Conservation (phyloP, 2,797 vertebrate genomes). For the Cuculus canorus region DNA sequence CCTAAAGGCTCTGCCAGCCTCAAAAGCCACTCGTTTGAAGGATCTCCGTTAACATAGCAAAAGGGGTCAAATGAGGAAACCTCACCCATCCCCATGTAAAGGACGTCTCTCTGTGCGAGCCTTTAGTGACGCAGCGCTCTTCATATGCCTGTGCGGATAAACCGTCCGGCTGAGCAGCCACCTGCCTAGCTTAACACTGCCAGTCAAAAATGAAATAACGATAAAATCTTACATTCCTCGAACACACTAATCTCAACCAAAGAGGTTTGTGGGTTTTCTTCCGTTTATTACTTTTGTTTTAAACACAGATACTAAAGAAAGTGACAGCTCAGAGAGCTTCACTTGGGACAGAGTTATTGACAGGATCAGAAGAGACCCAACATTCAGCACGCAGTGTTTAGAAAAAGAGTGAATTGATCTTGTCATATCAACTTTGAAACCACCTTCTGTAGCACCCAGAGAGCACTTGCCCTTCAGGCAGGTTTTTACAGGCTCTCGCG, state of each 20-base stretch:
- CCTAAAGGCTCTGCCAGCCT: background rate
- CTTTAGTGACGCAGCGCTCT: background rate
- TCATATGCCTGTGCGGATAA: background rate
- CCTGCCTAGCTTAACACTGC: background rate
- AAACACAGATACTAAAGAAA: background rate
- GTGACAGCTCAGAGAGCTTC: background rate
- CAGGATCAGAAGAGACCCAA: conserved; percentile 7
- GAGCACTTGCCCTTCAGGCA: conserved; percentile 58
- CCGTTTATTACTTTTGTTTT: background rate
- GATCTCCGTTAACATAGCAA: background rate
- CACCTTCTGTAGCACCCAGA: background rate
- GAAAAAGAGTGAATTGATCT: conserved; percentile 25
- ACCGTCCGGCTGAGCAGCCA: background rate
- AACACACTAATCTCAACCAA: background rate
- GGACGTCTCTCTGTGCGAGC: background rate
- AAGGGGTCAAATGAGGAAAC: background rate
- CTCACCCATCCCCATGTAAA: background rate
- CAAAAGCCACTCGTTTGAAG: background rate
- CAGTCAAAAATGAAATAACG: background rate
- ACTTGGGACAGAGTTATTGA: background rate
- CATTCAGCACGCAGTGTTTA: background rate
- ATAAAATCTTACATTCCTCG: background rate
- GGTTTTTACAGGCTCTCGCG: conserved; percentile 7
- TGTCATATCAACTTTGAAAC: conserved; percentile 4
- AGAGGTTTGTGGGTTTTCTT: background rate